A percentile compares a stretch with the other conserved stretches of the same genome.
These are phyloP conservation scores for Hybos culiciformis DNA, from an alignment of 2,888 invertebrate species.

Conservation along the genomic window DNA sequence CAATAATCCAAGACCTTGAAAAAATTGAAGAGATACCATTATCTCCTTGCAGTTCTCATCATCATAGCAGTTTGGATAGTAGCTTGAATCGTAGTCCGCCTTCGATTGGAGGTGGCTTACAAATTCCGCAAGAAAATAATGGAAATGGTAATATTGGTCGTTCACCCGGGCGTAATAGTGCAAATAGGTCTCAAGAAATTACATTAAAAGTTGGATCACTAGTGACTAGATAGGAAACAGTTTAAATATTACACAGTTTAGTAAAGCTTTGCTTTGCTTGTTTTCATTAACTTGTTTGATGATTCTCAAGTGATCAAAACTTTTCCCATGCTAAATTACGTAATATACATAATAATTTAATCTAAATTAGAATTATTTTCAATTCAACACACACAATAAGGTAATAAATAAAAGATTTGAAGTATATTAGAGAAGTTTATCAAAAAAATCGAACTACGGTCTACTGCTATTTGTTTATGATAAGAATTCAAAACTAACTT, in stretches of 20 bases:
- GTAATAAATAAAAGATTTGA: no score
- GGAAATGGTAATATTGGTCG: background rate
- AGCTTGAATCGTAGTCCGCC: slow-evolving; percentile 34
- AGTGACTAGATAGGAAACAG: slow-evolving; percentile 31
- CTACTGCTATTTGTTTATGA: no score
- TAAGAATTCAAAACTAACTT: no score
- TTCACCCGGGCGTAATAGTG: slow-evolving; percentile 10
- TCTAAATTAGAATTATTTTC: no score
- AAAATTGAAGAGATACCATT: slow-evolving; percentile 53
- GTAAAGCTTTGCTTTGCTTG: no score
- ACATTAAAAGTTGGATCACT: slow-evolving; percentile 28
- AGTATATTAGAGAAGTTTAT: no score
- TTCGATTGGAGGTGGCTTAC: slow-evolving; percentile 11
- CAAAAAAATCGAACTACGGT: no score
- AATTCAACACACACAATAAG: no score
- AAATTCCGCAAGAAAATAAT: background rate
- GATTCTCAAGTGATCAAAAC: no score
- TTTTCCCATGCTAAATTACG: no score
- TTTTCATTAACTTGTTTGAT: no score
- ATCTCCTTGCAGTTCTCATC: slow-evolving; percentile 37
- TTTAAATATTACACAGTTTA: slow-evolving; percentile 20
- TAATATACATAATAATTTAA: no score
- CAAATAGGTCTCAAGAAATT: slow-evolving; percentile 19
- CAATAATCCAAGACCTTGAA: slow-evolving; percentile 52
- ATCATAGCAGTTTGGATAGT: slow-evolving; percentile 27